Evolutionary conservation across 2,797 vertebrate species (phyloP), one percentile per base, ranked within the genome.

Genomic region (Loriculus beryllinus): DNA sequence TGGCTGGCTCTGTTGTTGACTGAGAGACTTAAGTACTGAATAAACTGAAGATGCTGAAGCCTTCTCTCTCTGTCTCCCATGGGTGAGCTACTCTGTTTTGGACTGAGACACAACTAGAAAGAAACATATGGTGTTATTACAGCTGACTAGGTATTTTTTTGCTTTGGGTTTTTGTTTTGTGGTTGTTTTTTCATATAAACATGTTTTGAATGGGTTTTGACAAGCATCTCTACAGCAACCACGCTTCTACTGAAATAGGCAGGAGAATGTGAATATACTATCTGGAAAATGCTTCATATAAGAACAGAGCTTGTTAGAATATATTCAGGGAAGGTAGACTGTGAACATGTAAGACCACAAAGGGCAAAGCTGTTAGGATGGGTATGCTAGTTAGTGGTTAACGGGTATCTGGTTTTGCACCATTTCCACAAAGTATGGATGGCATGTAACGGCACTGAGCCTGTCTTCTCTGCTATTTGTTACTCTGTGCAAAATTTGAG

Each of bases 401-500:
- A 22, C 3, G 6, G 20, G 63, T 42, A 49, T 39, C 2, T 25
- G 7, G 11, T 72, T 29, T 56, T 2, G 3, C 3, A 0, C 56
- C 1, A 3, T 47, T 87, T 12, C 14, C 57, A 10, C 21, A 54
- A 40, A 40, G 39, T 7, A 10, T 4, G 25, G 29, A 23, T 54
- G 16, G 51, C 6, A 4, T 0, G 2, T 22, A 43, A 54, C 2
- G 12, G 33, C 28, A 8, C 0, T 0, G 43, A 60, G 31, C 20
- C 49, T 4, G 0, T 6, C 10, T n/a, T 12, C 18, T 48, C 64
- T 43, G 2, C 28, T 35, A 6, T 23, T 48, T 72, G 35, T 39
- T 59, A 29, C 28, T 20, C 35, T 48, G 21, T 62, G 31, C 37
- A 23, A 3, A 63, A 47, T 42, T 35, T 52, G 28, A 31, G 60